phyloP scores from a whole-genome alignment of 1,140 invertebrate species.

The Hycleus phaleratus region DNA sequence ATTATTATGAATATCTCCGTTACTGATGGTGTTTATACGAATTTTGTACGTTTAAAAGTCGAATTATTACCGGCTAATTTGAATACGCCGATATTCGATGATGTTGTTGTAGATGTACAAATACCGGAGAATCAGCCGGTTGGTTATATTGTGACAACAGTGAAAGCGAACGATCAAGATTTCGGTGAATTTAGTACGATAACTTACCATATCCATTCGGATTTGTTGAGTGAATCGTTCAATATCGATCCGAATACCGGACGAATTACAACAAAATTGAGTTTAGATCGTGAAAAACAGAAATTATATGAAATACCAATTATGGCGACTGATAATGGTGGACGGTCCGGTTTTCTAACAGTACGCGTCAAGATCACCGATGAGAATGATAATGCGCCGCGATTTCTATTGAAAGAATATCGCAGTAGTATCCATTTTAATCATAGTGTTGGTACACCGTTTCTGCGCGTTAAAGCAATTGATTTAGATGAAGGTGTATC shows the following conservation, averaged over 20 bases:
- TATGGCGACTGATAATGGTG: conserved; percentile 79
- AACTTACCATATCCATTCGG: conserved; percentile 73
- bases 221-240: conserved; percentile 69
- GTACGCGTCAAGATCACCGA: conserved; percentile 74
- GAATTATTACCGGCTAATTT: conserved; percentile 73
- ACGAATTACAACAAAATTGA: conserved; percentile 65
- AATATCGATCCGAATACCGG: conserved; percentile 69
- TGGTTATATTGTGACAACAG: conserved; percentile 63
- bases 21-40: conserved; percentile 85
- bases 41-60: conserved; percentile 72
- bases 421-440: conserved; percentile 63
- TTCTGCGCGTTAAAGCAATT: conserved; percentile 59
- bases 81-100: conserved; percentile 68
- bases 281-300: conserved; percentile 70
- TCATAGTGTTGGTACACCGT: conserved; percentile 51
- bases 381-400: conserved; percentile 81
- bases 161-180: conserved; percentile 75
- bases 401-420: conserved; percentile 73
- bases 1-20: conserved; percentile 79
- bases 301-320: conserved; percentile 71
- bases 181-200: conserved; percentile 71
- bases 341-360: conserved; percentile 67
- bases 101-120: conserved; percentile 54
- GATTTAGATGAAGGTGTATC: conserved; percentile 57
- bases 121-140: conserved; percentile 73